Conservation (phyloP, 2,888 invertebrate genomes). For the Eretmocerus hayati region DNA sequence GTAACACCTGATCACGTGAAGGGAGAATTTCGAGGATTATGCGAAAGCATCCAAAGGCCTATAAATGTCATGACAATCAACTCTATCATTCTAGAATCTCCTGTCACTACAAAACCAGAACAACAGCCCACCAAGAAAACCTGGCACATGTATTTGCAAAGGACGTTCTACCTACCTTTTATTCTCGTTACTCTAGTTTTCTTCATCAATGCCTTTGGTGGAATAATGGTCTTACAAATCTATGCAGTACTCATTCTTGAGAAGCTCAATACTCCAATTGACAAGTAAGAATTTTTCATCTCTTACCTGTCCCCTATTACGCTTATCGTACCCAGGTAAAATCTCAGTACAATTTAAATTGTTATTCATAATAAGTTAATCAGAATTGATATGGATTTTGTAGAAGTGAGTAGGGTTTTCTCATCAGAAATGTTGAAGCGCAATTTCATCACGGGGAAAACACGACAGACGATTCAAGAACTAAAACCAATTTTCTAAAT, state of each 20-base stretch:
- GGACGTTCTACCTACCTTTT: conserved; percentile 64
- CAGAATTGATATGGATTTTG: too few relatives aligned
- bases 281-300: conserved; percentile 45
- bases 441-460: too few relatives aligned
- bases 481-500: too few relatives aligned
- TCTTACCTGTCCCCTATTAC: not conserved
- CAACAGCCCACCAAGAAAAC: conserved; percentile 25
- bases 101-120: conserved; percentile 9
- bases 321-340: too few relatives aligned
- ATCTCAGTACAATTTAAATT: too few relatives aligned
- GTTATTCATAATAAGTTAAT: too few relatives aligned
- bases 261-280: conserved; percentile 63
- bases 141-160: conserved; percentile 50
- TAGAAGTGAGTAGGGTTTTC: too few relatives aligned
- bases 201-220: conserved; percentile 69
- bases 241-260: conserved; percentile 70
- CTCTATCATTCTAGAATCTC: conserved; percentile 11
- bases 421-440: too few relatives aligned
- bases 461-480: too few relatives aligned
- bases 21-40: conserved; percentile 53
- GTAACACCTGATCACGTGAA: conserved; percentile 56
- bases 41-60: conserved; percentile 43
- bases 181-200: conserved; percentile 60
- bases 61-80: conserved; percentile 26
- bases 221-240: conserved; percentile 66